A percentile compares a stretch with the other conserved stretches of the same genome.
Evolutionary conservation across 2,888 invertebrate genomes (phyloP).

Genomic region (Drosophila maculinotata): DNA sequence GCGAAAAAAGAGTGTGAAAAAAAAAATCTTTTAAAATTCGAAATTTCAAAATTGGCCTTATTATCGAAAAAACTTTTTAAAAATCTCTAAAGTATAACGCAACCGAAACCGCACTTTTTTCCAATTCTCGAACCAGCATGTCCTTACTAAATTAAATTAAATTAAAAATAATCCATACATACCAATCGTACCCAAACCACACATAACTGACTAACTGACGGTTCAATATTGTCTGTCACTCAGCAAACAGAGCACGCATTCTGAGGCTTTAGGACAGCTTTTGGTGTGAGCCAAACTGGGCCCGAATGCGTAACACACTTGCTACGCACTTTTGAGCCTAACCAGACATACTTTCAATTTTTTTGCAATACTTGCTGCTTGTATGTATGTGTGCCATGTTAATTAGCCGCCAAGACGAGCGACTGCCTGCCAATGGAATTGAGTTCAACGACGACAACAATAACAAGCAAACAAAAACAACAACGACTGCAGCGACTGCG

Average conservation of each 20-base stretch:
- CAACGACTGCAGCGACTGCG: conserved; percentile 28
- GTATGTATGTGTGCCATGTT: conserved; percentile 45
- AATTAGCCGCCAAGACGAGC: conserved; percentile 51
- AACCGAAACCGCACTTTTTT: no score
- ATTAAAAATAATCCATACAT: conserved; percentile 17
- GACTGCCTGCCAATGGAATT: conserved; percentile 40
- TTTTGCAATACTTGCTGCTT: conserved; percentile 7
- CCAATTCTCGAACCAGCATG: no score
- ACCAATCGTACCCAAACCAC: conserved; percentile 8
- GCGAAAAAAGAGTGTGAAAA: no score
- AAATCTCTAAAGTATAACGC: no score
- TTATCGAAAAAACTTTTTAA: no score
- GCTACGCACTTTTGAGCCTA: conserved; percentile 12
- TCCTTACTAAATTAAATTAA: not conserved
- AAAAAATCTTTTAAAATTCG: no score
- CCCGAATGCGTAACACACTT: conserved; percentile 16
- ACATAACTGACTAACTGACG: conserved; percentile 18
- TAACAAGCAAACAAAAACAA: not conserved
- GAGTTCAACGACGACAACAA: conserved; percentile 34
- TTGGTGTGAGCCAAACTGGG: not conserved
- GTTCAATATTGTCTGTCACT: conserved; percentile 34
- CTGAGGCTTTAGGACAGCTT: conserved; percentile 13
- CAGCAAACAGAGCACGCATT: conserved; percentile 40
- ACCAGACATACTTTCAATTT: conserved; percentile 28
- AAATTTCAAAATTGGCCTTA: no score